Conservation (phyloP, 2,113 vertebrate genomes). For the Propithecus coquereli region DNA sequence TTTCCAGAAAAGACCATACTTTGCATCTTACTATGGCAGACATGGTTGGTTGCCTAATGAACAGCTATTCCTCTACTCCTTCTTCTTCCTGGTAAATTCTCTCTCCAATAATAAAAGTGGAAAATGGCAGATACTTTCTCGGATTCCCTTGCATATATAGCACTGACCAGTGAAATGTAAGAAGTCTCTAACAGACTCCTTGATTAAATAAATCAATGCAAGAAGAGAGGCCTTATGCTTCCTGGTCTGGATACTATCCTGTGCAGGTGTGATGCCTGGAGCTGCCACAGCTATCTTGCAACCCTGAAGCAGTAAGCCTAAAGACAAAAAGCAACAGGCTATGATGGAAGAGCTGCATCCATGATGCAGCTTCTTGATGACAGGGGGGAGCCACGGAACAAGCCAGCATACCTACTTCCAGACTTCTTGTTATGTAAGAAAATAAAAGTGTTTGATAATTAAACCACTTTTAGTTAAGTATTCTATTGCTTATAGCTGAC, state of each 20-base stretch:
- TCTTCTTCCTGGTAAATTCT: not conserved
- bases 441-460: not conserved
- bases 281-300: not conserved
- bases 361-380: not conserved
- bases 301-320: not conserved
- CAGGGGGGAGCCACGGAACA: not conserved
- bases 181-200: not conserved
- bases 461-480: not conserved
- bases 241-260: not conserved
- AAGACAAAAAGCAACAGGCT: not conserved
- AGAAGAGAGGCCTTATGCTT: not conserved
- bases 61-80: too few relatives aligned
- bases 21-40: not conserved
- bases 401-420: not conserved
- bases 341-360: not conserved
- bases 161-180: not conserved
- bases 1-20: not conserved
- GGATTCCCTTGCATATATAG: not conserved
- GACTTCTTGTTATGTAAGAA: not conserved
- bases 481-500: not conserved
- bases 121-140: not conserved
- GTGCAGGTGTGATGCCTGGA: not conserved
- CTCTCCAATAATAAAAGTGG: not conserved
- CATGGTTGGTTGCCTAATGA: not conserved
- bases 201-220: not conserved